Conservation (phyloP, 1,140 invertebrate genomes). For the Drosophila nebulosa region DNA sequence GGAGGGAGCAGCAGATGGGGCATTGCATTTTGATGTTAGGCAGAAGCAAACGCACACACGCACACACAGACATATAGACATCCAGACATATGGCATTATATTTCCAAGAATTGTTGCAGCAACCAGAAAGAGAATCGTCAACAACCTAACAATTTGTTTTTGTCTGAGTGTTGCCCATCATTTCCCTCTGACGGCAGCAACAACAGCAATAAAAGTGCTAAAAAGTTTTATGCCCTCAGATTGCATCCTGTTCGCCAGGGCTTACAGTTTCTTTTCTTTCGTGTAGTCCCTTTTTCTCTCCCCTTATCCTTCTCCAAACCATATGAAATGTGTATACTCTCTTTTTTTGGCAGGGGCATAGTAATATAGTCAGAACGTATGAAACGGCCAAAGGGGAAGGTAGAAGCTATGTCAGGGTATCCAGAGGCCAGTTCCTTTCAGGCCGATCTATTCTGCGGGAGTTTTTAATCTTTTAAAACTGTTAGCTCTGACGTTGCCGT, state of each 20-base stretch:
- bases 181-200: slow-evolving; percentile 20
- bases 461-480: slow-evolving; percentile 72
- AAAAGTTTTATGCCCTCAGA: slow-evolving; percentile 72
- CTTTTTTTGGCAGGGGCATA: not conserved
- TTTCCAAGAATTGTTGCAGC: slow-evolving; percentile 16
- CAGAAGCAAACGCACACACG: not conserved
- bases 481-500: slow-evolving; percentile 19
- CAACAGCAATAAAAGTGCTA: slow-evolving; percentile 72
- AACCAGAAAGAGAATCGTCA: slow-evolving; percentile 38
- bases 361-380: not conserved
- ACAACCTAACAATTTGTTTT: slow-evolving; percentile 70
- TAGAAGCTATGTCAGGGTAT: not conserved
- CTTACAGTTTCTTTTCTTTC: not conserved
- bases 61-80: not conserved
- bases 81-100: not conserved
- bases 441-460: not conserved
- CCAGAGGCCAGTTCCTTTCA: too few species aligned
- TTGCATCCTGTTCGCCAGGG: slow-evolving; percentile 57
- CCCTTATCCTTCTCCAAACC: too few species aligned
- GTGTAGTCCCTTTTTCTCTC: slow-evolving; percentile 5
- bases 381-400: too few species aligned
- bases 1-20: not conserved
- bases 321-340: slow-evolving; percentile 11
- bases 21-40: not conserved
- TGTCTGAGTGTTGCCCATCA: slow-evolving; percentile 50